Conservation (phyloP, 2,797 vertebrate genomes). For the Prunella strophiata region DNA sequence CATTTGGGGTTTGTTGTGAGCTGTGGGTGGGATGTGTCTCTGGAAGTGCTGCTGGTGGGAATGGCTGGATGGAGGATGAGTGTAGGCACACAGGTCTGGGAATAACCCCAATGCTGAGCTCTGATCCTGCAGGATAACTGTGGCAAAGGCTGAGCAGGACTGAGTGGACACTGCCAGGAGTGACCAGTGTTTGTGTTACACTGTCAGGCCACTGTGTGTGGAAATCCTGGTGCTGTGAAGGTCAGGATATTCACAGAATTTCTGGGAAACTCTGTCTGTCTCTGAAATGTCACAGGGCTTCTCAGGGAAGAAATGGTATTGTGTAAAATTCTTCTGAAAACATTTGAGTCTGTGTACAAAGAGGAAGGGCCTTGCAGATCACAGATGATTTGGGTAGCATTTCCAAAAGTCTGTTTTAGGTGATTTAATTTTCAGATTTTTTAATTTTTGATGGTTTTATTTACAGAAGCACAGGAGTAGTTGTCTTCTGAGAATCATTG, state of each 20-base stretch:
- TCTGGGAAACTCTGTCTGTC: conserved; percentile 5
- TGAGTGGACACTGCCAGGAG: not conserved
- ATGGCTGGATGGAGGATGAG: not conserved
- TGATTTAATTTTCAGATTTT: not conserved
- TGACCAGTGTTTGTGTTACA: not conserved
- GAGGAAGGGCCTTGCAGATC: not conserved
- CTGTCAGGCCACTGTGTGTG: not conserved
- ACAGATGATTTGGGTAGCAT: not conserved
- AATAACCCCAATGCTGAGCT: not conserved
- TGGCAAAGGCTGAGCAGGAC: not conserved
- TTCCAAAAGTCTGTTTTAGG: not conserved
- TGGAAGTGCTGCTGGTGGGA: not conserved
- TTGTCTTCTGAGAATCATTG: not conserved
- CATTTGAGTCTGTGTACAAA: not conserved
- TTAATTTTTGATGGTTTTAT: not conserved
- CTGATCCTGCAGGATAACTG: not conserved
- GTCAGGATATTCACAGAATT: not conserved
- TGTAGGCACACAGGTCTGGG: not conserved
- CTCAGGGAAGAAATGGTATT: not conserved
- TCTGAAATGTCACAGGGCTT: conserved; percentile 12
- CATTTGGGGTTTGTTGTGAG: not conserved
- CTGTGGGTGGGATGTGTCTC: not conserved
- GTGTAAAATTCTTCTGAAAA: not conserved
- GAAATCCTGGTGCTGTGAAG: conserved; percentile 11
- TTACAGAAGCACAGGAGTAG: not conserved